Evolutionary conservation across 2,113 vertebrate genomes (phyloP).

Genomic region (Phoenicopterus ruber): DNA sequence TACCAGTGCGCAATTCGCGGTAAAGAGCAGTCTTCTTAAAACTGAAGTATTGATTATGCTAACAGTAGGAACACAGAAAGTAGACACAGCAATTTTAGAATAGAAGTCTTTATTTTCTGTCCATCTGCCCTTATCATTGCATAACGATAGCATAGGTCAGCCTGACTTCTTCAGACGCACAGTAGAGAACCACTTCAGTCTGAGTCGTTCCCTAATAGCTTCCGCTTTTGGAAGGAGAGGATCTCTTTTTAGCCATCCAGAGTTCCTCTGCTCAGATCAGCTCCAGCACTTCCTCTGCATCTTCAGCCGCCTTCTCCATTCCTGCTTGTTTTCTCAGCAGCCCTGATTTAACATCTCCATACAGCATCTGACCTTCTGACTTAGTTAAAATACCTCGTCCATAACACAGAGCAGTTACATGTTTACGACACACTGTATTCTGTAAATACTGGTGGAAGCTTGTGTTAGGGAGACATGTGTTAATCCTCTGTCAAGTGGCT

Average conservation of each 20-base stretch:
- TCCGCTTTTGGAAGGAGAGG: not conserved
- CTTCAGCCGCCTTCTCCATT: not conserved
- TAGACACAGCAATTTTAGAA: conserved; percentile 15
- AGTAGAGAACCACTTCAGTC: not conserved
- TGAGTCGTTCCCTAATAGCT: conserved; percentile 4
- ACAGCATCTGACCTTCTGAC: not conserved
- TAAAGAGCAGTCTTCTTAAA: not conserved
- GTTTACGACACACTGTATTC: not conserved
- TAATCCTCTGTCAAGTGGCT: not conserved
- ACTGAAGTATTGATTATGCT: conserved; percentile 14
- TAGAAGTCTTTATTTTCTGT: not conserved
- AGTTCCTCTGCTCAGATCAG: conserved; percentile 1
- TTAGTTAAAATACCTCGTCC: not conserved
- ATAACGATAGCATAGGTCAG: not conserved
- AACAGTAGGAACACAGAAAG: not conserved
- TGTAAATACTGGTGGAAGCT: not conserved
- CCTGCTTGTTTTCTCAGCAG: not conserved
- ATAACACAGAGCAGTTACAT: not conserved
- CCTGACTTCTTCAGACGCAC: not conserved
- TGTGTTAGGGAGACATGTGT: not conserved
- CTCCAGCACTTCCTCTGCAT: conserved; percentile 41
- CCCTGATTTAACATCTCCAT: not conserved
- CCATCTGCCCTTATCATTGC: not conserved
- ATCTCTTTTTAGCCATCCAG: conserved; percentile 25
- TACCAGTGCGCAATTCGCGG: not conserved